Evolutionary conservation across 2,797 vertebrate genomes (phyloP), one percentile per base, ranked within the genome.

Genomic region (Sebastiscus albofasciatus): DNA sequence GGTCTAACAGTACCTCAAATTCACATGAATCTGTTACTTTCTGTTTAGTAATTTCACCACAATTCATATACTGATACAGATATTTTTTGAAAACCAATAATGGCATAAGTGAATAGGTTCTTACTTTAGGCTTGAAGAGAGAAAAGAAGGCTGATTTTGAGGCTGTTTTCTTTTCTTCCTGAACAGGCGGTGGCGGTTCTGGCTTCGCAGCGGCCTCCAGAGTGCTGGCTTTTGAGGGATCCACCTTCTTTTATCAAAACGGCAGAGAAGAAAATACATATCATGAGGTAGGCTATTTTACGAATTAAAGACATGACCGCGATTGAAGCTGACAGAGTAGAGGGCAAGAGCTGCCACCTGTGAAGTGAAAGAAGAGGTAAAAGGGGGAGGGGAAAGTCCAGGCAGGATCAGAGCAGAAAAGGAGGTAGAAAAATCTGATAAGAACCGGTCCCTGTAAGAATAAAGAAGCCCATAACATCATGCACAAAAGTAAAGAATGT

Each of bases 111-210:
- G 11, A 52, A 66, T 6, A 3, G 24, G 6, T 79, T 11, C 92
- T 97, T 96, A 99, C 98, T 97, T 97, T 97, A 46, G 96, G 91
- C 82, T 98, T 99, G 82, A 99, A 97, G 84, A 97, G 72, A 27
- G 95, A 96, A 68, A 97, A 75, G 88, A 98, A 96, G 0, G 92
- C 33, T 4, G 92, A 55, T 83, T 95, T 96, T 22, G 94, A 82
- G 62, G 90, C 84, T 0, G 91, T 56, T 89, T 96, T 97, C 81
- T 95, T 96, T 20, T 96, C 96, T 6, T 97, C 96, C 18, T 84
- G 89, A 24, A 83, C 90, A 20, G 93, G 89, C 4, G 94, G 92
- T 1, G 91, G 83, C 0, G 88, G 93, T 74, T 94, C 93, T 2
- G 92, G 92, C 75, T 95, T 95, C 1, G 92, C 92, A 6, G 92